Evolutionary conservation across 2,113 vertebrate species (phyloP).

Genomic region (Stegostoma tigrinum): DNA sequence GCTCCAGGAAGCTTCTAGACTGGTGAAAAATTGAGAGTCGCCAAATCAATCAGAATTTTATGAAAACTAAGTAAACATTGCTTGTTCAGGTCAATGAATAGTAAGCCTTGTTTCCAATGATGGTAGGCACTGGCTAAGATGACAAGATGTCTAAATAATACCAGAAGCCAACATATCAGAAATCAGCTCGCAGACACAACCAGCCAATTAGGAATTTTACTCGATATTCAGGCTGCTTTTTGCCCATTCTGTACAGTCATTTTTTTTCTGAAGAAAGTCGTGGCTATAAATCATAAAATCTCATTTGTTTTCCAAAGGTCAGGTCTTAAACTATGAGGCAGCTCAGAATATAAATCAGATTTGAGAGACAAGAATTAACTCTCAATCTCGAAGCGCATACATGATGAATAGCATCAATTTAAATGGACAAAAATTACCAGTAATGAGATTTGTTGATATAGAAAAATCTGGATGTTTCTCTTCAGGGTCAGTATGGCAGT

Average conservation of each 20-base stretch:
- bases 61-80: neutral
- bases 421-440: neutral
- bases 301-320: constrained; percentile 34
- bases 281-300: constrained; percentile 24
- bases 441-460: neutral
- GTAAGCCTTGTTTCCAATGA: neutral
- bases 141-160: neutral
- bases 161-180: neutral
- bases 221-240: neutral
- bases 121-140: neutral
- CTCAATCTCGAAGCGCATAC: neutral
- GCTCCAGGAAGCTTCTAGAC: too few relatives aligned
- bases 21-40: too few relatives aligned
- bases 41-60: neutral
- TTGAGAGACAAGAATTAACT: constrained; percentile 7
- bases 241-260: neutral
- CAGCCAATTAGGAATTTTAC: constrained; percentile 8
- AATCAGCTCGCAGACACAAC: neutral
- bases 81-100: neutral
- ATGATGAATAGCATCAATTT: neutral
- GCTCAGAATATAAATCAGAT: constrained; percentile 10
- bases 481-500: neutral
- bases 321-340: constrained; percentile 21
- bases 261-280: neutral
- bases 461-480: neutral